Percentiles rank a stretch among this genome's conserved stretches.
phyloP scores from a whole-genome alignment of 2,113 vertebrate genomes.

The Guaruba guarouba region DNA sequence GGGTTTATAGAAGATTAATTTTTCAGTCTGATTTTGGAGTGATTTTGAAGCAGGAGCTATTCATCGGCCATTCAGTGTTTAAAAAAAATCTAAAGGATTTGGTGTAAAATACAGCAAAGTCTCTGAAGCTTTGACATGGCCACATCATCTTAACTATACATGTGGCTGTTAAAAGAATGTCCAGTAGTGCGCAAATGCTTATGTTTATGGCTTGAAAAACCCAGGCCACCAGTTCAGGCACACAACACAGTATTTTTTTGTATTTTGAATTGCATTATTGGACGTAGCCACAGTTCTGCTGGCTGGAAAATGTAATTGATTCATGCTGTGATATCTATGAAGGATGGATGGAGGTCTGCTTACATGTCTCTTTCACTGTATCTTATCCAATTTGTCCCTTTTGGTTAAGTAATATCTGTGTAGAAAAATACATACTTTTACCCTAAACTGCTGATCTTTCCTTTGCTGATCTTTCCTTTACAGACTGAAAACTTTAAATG shows the following conservation, averaged over 20 bases:
- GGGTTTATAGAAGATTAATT: not conserved
- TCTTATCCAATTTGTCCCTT: not conserved
- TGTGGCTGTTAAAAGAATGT: not conserved
- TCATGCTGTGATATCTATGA: not conserved
- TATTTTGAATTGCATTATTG: not conserved
- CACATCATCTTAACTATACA: not conserved
- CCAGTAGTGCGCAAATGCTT: not conserved
- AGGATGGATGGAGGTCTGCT: not conserved
- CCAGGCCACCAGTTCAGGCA: not conserved
- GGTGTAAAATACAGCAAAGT: not conserved
- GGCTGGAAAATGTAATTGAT: not conserved
- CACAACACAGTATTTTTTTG: not conserved
- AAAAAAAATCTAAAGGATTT: not conserved
- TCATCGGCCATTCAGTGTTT: not conserved
- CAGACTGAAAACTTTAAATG: not conserved
- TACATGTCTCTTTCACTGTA: not conserved
- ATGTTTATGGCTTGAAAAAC: not conserved
- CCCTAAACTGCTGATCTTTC: not conserved
- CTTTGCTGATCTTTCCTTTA: not conserved
- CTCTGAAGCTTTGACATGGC: not conserved
- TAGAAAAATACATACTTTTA: not conserved
- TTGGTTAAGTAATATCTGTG: not conserved
- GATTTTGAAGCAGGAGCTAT: not conserved
- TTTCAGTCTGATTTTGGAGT: not conserved
- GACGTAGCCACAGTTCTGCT: not conserved